phyloP scores from a whole-genome alignment of 2,888 invertebrate genomes.

The Campopleginae sp. region DNA sequence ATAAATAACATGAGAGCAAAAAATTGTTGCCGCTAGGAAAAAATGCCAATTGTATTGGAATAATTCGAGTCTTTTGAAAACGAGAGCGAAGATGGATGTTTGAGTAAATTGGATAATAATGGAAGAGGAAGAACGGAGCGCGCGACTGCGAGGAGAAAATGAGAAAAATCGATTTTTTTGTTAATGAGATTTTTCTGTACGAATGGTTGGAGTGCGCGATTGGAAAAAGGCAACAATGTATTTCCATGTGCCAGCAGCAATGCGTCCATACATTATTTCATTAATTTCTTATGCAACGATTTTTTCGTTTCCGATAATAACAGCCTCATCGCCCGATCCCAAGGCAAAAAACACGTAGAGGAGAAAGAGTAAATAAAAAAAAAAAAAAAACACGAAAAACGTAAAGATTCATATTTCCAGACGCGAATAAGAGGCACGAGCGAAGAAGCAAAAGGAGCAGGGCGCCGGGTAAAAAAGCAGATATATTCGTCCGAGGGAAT shows the following conservation, averaged over 20 bases:
- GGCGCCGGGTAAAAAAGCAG: conserved; percentile 44
- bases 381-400: conserved; percentile 13
- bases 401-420: conserved; percentile 41
- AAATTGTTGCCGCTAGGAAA: not conserved
- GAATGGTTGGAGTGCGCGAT: not conserved
- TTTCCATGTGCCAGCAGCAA: not conserved
- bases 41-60: not conserved
- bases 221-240: not conserved
- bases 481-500: conserved; percentile 29
- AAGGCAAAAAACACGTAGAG: conserved; percentile 23
- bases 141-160: not conserved
- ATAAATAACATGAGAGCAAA: not conserved
- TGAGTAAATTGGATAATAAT: not conserved
- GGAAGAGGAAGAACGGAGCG: not conserved
- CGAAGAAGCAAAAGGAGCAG: conserved; percentile 45
- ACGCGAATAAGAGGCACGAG: conserved; percentile 27
- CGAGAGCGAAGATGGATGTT: not conserved
- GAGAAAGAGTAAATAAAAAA: conserved; percentile 19
- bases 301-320: conserved; percentile 42
- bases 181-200: not conserved
- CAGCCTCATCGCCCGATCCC: conserved; percentile 17
- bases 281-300: conserved; percentile 67
- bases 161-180: not conserved
- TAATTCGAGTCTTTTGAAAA: not conserved
- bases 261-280: conserved; percentile 19